Percentiles rank a stretch among this genome's conserved stretches.
These are phyloP conservation scores for Tachina grossa DNA, from an alignment of 2,888 invertebrate species.

Conservation along the genomic window DNA sequence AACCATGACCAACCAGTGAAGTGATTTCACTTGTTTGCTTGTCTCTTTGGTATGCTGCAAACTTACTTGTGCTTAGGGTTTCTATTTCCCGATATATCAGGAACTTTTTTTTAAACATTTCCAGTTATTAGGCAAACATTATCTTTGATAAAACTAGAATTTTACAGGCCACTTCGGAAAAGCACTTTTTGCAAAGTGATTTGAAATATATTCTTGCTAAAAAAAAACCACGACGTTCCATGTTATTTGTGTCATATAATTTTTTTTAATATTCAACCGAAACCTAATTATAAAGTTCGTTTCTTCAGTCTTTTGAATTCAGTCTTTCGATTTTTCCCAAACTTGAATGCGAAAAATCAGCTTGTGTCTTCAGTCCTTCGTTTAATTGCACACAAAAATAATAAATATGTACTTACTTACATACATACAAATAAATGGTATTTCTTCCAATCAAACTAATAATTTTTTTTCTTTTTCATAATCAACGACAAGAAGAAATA, in stretches of 20 bases:
- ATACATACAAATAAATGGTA: conserved; percentile 13
- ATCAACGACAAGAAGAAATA: conserved; percentile 26
- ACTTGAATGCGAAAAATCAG: conserved; percentile 3
- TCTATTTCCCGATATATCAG: too few species aligned
- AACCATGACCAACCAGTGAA: conserved; percentile 70
- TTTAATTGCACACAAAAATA: not conserved
- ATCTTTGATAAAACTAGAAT: too few species aligned
- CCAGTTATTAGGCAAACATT: too few species aligned
- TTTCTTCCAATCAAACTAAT: conserved; percentile 40
- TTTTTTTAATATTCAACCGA: not conserved
- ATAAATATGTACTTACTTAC: not conserved
- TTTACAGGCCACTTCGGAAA: too few species aligned
- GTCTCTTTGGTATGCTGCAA: not conserved
- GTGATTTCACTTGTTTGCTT: conserved; percentile 59
- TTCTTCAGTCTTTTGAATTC: conserved; percentile 64
- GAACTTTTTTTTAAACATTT: too few species aligned
- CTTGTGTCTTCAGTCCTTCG: conserved; percentile 68
- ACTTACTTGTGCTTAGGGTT: too few species aligned
- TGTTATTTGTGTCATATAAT: not conserved
- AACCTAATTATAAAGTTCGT: not conserved
- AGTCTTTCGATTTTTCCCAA: conserved; percentile 55
- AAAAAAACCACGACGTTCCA: too few species aligned
- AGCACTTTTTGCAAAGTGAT: too few species aligned
- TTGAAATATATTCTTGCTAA: too few species aligned
- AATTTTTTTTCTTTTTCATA: conserved; percentile 40